These are phyloP conservation scores for Apus apus DNA, from an alignment of 2,113 vertebrate species.

Conservation along the genomic window DNA sequence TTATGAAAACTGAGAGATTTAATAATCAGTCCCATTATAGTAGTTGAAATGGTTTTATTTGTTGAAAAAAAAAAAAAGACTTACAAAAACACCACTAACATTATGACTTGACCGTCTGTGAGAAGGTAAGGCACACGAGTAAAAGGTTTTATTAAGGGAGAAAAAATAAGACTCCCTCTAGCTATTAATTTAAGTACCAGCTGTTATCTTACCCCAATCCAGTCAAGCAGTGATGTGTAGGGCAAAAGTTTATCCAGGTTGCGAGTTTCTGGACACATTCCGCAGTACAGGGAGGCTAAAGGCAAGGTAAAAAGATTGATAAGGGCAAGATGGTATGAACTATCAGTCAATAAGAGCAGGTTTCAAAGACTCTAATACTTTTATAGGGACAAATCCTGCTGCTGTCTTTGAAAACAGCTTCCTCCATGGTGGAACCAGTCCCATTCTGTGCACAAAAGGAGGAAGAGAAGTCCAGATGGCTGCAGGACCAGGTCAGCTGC, in stretches of 20 bases:
- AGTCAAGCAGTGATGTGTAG: constrained; percentile 82
- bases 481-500: constrained; percentile 13
- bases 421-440: constrained; percentile 28
- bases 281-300: constrained; percentile 88
- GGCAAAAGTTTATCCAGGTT: constrained; percentile 86
- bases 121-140: not conserved
- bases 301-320: not conserved
- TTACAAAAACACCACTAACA: not conserved
- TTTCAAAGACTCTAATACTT: not conserved
- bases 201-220: constrained; percentile 82
- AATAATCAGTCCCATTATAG: not conserved
- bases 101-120: not conserved
- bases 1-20: not conserved
- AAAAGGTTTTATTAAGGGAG: not conserved
- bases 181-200: not conserved
- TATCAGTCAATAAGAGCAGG: not conserved
- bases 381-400: constrained; percentile 6
- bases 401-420: not conserved
- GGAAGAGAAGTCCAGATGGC: constrained; percentile 64
- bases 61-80: not conserved
- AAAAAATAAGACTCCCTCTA: not conserved
- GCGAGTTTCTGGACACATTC: constrained; percentile 78
- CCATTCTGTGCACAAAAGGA: constrained; percentile 53
- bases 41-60: not conserved
- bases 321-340: not conserved